A percentile compares a stretch with the other conserved stretches of the same genome.
Evolutionary conservation across 1,140 invertebrate genomes (phyloP).

Genomic region (Pseudomyrmex gracilis): DNA sequence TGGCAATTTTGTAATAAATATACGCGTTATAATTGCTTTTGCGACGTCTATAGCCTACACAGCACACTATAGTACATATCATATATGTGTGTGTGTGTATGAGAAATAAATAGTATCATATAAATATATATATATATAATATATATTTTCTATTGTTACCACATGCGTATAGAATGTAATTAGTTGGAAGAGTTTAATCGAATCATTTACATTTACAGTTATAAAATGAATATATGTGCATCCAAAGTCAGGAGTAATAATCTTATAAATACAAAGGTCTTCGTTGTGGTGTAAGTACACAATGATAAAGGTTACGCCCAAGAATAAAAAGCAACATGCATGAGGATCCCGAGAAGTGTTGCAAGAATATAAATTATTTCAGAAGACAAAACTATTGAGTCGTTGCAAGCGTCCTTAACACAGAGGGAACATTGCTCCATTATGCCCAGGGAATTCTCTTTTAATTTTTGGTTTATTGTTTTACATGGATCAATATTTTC

Average conservation of each 20-base stretch:
- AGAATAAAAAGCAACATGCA: slow-evolving; percentile 49
- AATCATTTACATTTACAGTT: slow-evolving; percentile 26
- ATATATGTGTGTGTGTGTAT: background rate
- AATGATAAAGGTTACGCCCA: slow-evolving; percentile 66
- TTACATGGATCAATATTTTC: slow-evolving; percentile 75
- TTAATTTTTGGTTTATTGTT: slow-evolving; percentile 59
- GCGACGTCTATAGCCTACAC: background rate
- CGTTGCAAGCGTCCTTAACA: slow-evolving; percentile 76
- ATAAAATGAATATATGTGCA: slow-evolving; percentile 4
- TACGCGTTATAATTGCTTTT: background rate
- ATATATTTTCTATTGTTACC: background rate
- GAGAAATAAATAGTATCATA: background rate
- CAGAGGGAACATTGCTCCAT: slow-evolving; percentile 75
- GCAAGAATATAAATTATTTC: slow-evolving; percentile 67
- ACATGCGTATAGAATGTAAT: background rate
- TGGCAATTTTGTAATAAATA: background rate
- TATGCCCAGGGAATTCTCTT: background rate
- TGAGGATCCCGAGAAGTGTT: slow-evolving; percentile 63
- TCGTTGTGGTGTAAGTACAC: background rate
- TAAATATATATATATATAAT: slow-evolving; percentile 3
- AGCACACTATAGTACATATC: background rate
- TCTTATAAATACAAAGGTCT: background rate
- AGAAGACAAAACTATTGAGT: slow-evolving; percentile 51
- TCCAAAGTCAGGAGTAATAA: background rate
- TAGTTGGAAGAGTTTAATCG: background rate